Percentiles rank a stretch among this genome's conserved stretches.
Conservation (phyloP, 2,888 invertebrate genomes). For the Julus scanicus region DNA sequence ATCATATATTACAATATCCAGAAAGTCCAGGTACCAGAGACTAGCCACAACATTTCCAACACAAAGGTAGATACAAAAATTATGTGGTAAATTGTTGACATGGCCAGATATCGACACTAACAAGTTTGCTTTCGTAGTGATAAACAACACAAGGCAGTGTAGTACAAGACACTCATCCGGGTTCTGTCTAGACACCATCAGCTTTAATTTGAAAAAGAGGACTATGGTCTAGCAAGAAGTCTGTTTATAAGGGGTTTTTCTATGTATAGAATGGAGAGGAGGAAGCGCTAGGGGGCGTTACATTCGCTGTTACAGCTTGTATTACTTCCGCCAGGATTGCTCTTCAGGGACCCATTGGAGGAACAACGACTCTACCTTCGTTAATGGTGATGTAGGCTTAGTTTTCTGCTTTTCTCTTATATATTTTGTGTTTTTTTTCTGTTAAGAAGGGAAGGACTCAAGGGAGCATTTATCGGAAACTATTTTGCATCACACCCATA, state of each 20-base stretch:
- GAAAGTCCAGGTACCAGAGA: too few species aligned
- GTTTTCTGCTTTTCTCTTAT: neutral
- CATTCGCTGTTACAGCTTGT: constrained; percentile 3
- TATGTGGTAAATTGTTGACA: too few species aligned
- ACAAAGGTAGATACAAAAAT: too few species aligned
- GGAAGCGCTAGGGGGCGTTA: neutral
- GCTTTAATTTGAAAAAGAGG: neutral
- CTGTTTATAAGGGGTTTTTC: neutral
- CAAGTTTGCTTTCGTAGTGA: too few species aligned
- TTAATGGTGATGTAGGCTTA: constrained; percentile 25
- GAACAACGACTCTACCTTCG: constrained; percentile 33
- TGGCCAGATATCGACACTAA: too few species aligned
- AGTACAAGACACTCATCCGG: too few species aligned
- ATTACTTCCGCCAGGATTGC: constrained; percentile 25
- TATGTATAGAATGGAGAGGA: neutral
- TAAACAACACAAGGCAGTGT: too few species aligned
- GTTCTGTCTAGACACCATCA: neutral
- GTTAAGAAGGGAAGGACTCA: neutral
- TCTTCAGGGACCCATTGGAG: constrained; percentile 24
- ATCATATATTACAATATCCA: too few species aligned
- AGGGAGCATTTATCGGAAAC: constrained; percentile 46
- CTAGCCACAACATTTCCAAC: too few species aligned
- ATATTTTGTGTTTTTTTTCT: constrained; percentile 3
- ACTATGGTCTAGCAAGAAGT: neutral
- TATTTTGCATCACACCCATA: constrained; percentile 50